Conservation (phyloP, 92 coral and sea anemone species). For the Palythoa grandiflora region DNA sequence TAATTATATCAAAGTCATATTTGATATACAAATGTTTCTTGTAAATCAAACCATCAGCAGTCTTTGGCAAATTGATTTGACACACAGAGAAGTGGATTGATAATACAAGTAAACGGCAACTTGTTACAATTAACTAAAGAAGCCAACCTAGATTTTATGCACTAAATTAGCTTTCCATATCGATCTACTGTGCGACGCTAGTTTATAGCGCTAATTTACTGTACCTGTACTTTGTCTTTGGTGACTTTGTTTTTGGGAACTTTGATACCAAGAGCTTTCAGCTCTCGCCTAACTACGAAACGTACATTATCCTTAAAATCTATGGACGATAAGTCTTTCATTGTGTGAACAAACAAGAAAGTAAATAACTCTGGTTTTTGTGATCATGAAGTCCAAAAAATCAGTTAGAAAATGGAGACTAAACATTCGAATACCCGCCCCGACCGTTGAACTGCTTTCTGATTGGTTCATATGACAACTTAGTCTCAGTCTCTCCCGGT, state of each 20-base stretch:
- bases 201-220: neutral
- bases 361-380: conserved; percentile 8
- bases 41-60: no score
- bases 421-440: conserved; percentile 67
- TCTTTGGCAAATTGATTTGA: no score
- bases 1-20: no score
- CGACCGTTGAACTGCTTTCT: conserved; percentile 56
- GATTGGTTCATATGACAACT: conserved; percentile 56
- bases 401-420: conserved; percentile 24
- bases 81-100: no score
- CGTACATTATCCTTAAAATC: conserved; percentile 96
- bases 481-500: conserved; percentile 29
- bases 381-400: neutral
- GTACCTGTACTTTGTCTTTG: conserved; percentile 69
- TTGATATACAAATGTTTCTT: no score
- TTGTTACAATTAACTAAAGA: no score
- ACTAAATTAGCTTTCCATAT: neutral
- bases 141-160: no score
- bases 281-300: conserved; percentile 84
- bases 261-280: conserved; percentile 93
- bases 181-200: neutral
- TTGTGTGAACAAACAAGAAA: conserved; percentile 25
- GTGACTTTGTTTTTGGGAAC: conserved; percentile 84
- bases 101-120: no score
- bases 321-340: conserved; percentile 93